phyloP scores from a whole-genome alignment of 2,888 invertebrate species.

The Epistrophe grossulariae region DNA sequence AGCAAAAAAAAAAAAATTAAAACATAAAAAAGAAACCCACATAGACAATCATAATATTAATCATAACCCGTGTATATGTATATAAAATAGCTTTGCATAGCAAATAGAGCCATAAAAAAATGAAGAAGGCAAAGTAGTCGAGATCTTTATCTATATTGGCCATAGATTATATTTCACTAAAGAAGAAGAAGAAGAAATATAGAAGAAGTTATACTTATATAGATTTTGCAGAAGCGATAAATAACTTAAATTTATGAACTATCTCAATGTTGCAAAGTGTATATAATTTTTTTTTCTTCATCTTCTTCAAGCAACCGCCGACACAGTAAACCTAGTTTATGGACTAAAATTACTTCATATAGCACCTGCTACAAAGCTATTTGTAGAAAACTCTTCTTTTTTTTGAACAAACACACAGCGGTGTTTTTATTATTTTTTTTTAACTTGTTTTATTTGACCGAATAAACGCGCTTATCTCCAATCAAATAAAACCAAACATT shows the following conservation, averaged over 20 bases:
- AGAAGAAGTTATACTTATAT: too few species aligned
- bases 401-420: background rate
- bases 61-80: background rate
- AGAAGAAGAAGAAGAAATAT: background rate
- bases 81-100: background rate
- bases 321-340: conserved; percentile 28
- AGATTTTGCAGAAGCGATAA: conserved; percentile 22
- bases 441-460: conserved; percentile 1
- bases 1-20: background rate
- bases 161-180: conserved; percentile 9
- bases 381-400: background rate
- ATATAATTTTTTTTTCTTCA: background rate
- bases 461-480: conserved; percentile 14
- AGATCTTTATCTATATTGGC: conserved; percentile 23
- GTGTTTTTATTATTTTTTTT: background rate
- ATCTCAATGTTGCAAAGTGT: conserved; percentile 6
- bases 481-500: conserved; percentile 33
- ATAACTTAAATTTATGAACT: conserved; percentile 21
- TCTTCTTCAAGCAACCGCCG: background rate
- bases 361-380: conserved; percentile 13
- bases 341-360: conserved; percentile 18
- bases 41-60: conserved; percentile 2
- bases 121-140: conserved; percentile 19
- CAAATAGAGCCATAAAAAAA: conserved; percentile 24
- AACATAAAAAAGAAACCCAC: background rate